Conservation (phyloP, 1,140 invertebrate genomes). For the Pachypsylla venusta region DNA sequence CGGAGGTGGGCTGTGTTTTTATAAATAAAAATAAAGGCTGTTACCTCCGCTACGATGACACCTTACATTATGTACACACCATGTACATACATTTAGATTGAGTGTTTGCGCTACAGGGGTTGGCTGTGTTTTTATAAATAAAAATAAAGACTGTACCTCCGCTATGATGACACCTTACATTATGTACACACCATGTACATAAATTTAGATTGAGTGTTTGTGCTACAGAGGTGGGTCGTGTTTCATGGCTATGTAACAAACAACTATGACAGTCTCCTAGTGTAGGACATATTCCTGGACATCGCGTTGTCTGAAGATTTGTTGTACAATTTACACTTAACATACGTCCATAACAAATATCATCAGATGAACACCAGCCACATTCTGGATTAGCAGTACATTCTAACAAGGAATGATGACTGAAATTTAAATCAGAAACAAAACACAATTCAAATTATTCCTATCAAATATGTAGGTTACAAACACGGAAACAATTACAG, state of each 20-base stretch:
- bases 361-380: slow-evolving; percentile 78
- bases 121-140: slow-evolving; percentile 24
- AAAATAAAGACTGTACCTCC: slow-evolving; percentile 37
- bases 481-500: too few species aligned
- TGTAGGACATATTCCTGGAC: slow-evolving; percentile 66
- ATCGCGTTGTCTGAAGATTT: slow-evolving; percentile 70
- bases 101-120: slow-evolving; percentile 59
- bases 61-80: slow-evolving; percentile 84
- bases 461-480: too few species aligned
- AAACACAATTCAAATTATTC: too few species aligned
- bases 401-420: slow-evolving; percentile 52
- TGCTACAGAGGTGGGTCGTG: slow-evolving; percentile 45
- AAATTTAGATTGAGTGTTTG: slow-evolving; percentile 54
- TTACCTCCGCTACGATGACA: slow-evolving; percentile 68
- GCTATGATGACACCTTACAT: slow-evolving; percentile 72
- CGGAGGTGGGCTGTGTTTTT: slow-evolving; percentile 40
- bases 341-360: slow-evolving; percentile 66
- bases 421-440: too few species aligned
- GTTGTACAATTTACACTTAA: slow-evolving; percentile 70
- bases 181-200: slow-evolving; percentile 87
- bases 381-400: slow-evolving; percentile 83
- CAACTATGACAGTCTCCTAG: slow-evolving; percentile 79
- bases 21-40: neutral
- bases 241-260: slow-evolving; percentile 42
- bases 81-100: slow-evolving; percentile 60